Percentiles rank a stretch among this genome's conserved stretches.
Conservation (phyloP, 2,888 invertebrate species). For the Andrena chrysosceles region DNA sequence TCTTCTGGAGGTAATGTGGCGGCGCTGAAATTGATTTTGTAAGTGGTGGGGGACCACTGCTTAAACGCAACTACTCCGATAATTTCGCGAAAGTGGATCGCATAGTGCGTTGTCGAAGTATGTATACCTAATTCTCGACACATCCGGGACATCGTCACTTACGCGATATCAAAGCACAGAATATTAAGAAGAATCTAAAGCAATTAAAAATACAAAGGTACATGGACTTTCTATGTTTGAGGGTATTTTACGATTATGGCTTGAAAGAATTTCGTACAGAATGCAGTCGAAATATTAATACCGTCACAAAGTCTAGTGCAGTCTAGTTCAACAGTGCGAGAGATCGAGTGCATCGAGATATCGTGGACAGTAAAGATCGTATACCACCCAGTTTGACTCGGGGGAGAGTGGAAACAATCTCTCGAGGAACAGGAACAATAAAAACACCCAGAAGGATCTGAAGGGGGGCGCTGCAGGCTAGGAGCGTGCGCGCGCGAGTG, state of each 20-base stretch:
- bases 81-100: background rate
- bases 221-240: background rate
- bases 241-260: too few species aligned
- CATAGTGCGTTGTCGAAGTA: background rate
- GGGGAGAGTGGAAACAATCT: slow-evolving; percentile 67
- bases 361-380: slow-evolving; percentile 36
- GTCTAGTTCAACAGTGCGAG: background rate
- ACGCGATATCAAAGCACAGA: background rate
- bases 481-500: slow-evolving; percentile 56
- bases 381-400: slow-evolving; percentile 35
- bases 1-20: background rate
- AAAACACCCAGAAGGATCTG: slow-evolving; percentile 42
- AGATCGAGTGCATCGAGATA: slow-evolving; percentile 16
- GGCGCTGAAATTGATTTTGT: slow-evolving; percentile 1
- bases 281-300: background rate
- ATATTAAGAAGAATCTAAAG: background rate
- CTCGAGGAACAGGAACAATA: slow-evolving; percentile 68
- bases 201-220: background rate
- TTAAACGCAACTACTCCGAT: background rate
- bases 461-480: slow-evolving; percentile 13
- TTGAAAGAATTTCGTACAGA: background rate
- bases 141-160: background rate
- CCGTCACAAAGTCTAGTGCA: slow-evolving; percentile 38
- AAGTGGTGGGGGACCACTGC: background rate
- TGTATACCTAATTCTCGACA: background rate